Base-by-base conservation (phyloP, 2,113 vertebrate species). In the Noctilio leporinus region DNA sequence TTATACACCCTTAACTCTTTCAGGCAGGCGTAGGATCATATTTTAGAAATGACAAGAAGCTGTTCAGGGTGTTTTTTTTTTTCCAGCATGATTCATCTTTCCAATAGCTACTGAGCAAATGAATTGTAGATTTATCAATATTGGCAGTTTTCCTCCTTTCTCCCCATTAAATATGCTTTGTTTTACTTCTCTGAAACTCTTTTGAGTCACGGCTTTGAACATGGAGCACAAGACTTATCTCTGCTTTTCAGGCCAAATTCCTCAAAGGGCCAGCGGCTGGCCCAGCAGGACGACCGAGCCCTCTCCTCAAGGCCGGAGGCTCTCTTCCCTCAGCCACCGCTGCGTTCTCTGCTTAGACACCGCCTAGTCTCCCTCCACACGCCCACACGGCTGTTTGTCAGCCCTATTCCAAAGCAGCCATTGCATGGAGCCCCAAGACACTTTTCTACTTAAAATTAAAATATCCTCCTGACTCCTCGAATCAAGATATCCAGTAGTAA, bases 1-100 rank as follows among this genome's bases (percentile, higher is more conserved):
- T 99, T 97, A 98, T 98, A 91, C 40, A 65, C 20, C 35, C 96
- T 96, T 88, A 96, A 97, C 96, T 97, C 97, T 96, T 97, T 97
- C 84, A 76, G 88, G 90, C 95, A 97, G 89, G 76, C 91, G 49
- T 64, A 83, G 89, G 82, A 80, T 97, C 96, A 94, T 97, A 49
- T 93, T 80, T 97, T 90, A 94, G 95, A 92, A 90, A 95, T 81
- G 84, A 92, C 87, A 96, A 53, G 87, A 91, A 89, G 76, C 88
- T 86, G 89, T n/a, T 92, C 43, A 19, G 24, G 53, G n/a, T 33
- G 30, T 80, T 53, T 47, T 19, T 5, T 9, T 20, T 7, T 12
- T 8, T 4, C 28, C 35, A 72, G 59, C 64, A 80, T 77, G 78
- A 93, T 96, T 95, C 57, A 85, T 96, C 95, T 95, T 90, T 95